phyloP scores from a whole-genome alignment of 2,113 vertebrate species.

The Fulica atra region DNA sequence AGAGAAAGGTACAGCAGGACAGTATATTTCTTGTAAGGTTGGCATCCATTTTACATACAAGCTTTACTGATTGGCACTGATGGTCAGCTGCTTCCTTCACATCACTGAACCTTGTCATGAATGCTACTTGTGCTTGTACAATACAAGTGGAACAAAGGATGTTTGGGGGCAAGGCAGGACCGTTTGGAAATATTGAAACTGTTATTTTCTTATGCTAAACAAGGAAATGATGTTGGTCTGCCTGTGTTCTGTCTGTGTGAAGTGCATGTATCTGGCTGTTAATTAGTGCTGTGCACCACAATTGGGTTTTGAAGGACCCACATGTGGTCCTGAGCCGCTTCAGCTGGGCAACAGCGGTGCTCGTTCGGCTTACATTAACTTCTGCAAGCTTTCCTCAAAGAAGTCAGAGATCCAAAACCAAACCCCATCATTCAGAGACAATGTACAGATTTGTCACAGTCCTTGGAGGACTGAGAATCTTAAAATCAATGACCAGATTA shows the following conservation, averaged over 20 bases:
- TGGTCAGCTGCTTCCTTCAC: not conserved
- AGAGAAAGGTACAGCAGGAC: not conserved
- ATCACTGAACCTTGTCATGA: not conserved
- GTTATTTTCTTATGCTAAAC: not conserved
- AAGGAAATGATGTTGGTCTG: not conserved
- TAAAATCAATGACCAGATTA: conserved; percentile 61
- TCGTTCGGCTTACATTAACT: not conserved
- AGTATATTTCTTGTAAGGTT: not conserved
- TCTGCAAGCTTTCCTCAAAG: not conserved
- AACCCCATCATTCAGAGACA: conserved; percentile 9
- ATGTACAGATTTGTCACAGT: conserved; percentile 24
- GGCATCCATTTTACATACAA: not conserved
- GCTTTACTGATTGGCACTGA: not conserved
- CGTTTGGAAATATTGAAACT: not conserved
- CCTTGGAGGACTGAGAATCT: conserved; percentile 56
- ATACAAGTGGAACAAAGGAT: not conserved
- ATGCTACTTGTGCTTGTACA: accelerated
- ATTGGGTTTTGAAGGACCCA: not conserved
- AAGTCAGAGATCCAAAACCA: conserved; percentile 38
- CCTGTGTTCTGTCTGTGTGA: not conserved
- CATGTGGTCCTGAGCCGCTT: not conserved
- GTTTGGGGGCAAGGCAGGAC: not conserved
- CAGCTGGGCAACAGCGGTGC: conserved; percentile 1
- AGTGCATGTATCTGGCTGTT: not conserved
- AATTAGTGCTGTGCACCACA: not conserved